A percentile compares a stretch with the other conserved stretches of the same genome.
These are phyloP conservation scores for Saccopteryx leptura DNA, from an alignment of 2,113 vertebrate genomes.

Conservation along the genomic window DNA sequence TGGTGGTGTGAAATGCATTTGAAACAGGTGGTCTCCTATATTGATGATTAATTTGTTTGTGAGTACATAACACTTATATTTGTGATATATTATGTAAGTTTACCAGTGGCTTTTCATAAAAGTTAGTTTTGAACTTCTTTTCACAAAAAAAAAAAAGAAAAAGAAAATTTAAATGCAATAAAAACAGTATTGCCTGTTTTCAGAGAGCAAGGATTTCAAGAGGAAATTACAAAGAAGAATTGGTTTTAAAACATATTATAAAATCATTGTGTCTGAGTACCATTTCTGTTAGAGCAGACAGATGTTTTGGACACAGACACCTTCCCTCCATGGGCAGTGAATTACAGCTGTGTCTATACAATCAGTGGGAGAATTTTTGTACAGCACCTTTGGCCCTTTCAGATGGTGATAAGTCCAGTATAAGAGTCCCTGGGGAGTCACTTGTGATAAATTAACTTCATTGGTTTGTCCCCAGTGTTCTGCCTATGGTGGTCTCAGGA, in stretches of 20 bases:
- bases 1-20: conserved; percentile 65
- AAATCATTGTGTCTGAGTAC: background rate
- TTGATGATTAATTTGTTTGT: conserved; percentile 54
- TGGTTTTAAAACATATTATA: background rate
- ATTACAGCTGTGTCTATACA: background rate
- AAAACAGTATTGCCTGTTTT: conserved; percentile 65
- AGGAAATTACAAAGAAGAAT: conserved; percentile 49
- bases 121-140: conserved; percentile 61
- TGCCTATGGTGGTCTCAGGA: background rate
- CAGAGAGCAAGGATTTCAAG: conserved; percentile 62
- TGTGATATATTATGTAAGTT: conserved; percentile 51
- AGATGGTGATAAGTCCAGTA: background rate
- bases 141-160: conserved; percentile 78
- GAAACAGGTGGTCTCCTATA: conserved; percentile 68
- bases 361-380: background rate
- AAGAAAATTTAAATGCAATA: conserved; percentile 66
- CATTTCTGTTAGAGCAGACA: background rate
- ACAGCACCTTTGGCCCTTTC: background rate
- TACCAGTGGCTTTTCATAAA: conserved; percentile 62
- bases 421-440: background rate
- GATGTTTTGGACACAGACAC: conserved; percentile 9
- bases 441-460: background rate
- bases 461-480: background rate
- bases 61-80: background rate
- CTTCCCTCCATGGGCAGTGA: background rate